Conservation (phyloP, 2,797 vertebrate genomes). For the Oreortyx pictus region DNA sequence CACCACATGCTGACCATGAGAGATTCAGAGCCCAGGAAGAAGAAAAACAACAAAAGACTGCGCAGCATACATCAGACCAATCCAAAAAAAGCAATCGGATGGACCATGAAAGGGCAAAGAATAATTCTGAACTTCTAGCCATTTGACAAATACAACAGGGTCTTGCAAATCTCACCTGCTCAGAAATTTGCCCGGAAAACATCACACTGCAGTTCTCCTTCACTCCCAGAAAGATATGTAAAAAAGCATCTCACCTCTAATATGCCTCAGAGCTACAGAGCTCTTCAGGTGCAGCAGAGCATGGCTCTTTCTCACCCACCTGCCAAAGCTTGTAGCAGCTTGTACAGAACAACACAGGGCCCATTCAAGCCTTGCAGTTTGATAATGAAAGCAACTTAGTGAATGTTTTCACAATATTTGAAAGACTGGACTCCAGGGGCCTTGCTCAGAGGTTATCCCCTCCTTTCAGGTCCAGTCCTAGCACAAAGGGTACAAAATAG, state of each 20-base stretch:
- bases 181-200: not conserved
- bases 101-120: not conserved
- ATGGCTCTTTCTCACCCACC: not conserved
- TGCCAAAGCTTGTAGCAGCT: not conserved
- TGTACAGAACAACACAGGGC: not conserved
- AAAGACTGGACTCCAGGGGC: not conserved
- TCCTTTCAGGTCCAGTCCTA: not conserved
- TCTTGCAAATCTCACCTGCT: rapidly evolving
- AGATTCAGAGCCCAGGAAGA: not conserved
- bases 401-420: not conserved
- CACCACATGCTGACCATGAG: not conserved
- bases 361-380: not conserved
- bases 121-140: not conserved
- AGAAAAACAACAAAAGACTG: not conserved
- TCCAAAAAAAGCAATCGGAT: not conserved
- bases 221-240: not conserved
- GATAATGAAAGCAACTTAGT: not conserved
- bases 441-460: not conserved
- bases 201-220: not conserved
- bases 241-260: not conserved
- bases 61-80: not conserved
- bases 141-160: not conserved
- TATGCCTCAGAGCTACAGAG: not conserved
- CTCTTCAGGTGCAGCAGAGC: not conserved
- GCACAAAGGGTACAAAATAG: not conserved